A percentile compares a stretch with the other conserved stretches of the same genome.
Conservation (phyloP, 1,140 invertebrate species). For the Drosophila santomea region DNA sequence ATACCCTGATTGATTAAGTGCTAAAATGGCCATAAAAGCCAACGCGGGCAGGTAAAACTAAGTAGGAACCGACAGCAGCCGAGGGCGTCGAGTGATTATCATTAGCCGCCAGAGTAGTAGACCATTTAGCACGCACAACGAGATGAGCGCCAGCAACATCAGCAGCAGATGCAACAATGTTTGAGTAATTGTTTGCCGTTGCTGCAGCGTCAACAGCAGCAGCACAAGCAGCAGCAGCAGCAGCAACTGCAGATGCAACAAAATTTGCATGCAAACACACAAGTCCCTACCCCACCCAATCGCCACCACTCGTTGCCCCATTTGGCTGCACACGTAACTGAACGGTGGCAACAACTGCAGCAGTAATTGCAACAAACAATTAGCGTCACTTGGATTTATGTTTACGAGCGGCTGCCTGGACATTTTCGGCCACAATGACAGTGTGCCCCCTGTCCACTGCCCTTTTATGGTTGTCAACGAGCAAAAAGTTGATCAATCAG, state of each 20-base stretch:
- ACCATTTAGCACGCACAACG: slow-evolving; percentile 80
- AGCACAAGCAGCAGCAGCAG: slow-evolving; percentile 15
- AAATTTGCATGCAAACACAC: slow-evolving; percentile 74
- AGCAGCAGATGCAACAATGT: slow-evolving; percentile 69
- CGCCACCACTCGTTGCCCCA: not conserved
- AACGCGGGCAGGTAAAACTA: slow-evolving; percentile 13
- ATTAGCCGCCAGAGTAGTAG: slow-evolving; percentile 72
- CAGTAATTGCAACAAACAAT: slow-evolving; percentile 83
- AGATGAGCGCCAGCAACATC: slow-evolving; percentile 35
- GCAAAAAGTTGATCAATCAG: slow-evolving; percentile 58
- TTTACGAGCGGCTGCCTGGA: slow-evolving; percentile 67
- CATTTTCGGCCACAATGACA: slow-evolving; percentile 54
- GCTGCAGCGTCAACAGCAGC: slow-evolving; percentile 51
- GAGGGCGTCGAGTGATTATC: slow-evolving; percentile 73
- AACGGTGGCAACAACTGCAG: slow-evolving; percentile 65
- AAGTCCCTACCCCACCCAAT: not conserved
- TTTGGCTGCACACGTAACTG: slow-evolving; percentile 60
- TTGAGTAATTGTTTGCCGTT: slow-evolving; percentile 79
- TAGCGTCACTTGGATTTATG: slow-evolving; percentile 81
- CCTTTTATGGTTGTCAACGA: slow-evolving; percentile 31
- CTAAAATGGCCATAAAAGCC: slow-evolving; percentile 5
- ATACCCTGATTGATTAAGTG: slow-evolving; percentile 37
- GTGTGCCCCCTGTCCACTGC: not conserved
- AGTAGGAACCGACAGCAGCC: slow-evolving; percentile 22
- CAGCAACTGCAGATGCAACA: slow-evolving; percentile 58